phyloP scores from a whole-genome alignment of 2,888 invertebrate species.

The Xylota segnis region DNA sequence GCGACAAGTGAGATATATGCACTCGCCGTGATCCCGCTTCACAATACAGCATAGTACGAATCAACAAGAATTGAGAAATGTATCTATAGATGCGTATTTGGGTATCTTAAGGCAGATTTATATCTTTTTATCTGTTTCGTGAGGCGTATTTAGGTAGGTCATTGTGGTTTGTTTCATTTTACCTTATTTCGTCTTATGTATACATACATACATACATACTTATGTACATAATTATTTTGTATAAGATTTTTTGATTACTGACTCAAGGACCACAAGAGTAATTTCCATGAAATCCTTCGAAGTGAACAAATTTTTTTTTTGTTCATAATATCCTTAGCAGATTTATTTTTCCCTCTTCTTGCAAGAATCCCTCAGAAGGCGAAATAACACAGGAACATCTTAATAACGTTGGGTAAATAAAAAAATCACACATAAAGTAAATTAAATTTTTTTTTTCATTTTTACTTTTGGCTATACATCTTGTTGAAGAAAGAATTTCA shows the following conservation, averaged over 20 bases:
- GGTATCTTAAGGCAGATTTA: slow-evolving; percentile 18
- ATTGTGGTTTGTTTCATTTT: background rate
- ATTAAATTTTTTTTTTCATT: slow-evolving; percentile 1
- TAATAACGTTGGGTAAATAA: background rate
- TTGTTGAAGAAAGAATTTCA: background rate
- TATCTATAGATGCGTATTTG: slow-evolving; percentile 9
- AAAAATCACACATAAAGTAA: background rate
- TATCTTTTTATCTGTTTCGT: slow-evolving; percentile 7
- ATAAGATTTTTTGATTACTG: background rate
- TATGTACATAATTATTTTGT: background rate
- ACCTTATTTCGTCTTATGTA: background rate
- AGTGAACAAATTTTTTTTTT: slow-evolving; percentile 1
- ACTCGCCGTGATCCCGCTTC: background rate
- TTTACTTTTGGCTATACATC: background rate
- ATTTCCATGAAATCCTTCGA: background rate
- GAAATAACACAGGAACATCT: background rate
- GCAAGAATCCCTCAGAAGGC: background rate
- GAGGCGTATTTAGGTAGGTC: slow-evolving; percentile 23
- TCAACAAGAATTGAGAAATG: slow-evolving; percentile 4
- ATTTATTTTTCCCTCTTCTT: background rate
- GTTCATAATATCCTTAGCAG: background rate
- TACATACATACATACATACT: background rate
- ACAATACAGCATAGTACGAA: background rate
- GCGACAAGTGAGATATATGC: slow-evolving; percentile 18
- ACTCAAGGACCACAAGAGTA: slow-evolving; percentile 11